These are phyloP conservation scores for Callithrix jacchus DNA, from an alignment of 2,113 vertebrate species.

Conservation along the genomic window DNA sequence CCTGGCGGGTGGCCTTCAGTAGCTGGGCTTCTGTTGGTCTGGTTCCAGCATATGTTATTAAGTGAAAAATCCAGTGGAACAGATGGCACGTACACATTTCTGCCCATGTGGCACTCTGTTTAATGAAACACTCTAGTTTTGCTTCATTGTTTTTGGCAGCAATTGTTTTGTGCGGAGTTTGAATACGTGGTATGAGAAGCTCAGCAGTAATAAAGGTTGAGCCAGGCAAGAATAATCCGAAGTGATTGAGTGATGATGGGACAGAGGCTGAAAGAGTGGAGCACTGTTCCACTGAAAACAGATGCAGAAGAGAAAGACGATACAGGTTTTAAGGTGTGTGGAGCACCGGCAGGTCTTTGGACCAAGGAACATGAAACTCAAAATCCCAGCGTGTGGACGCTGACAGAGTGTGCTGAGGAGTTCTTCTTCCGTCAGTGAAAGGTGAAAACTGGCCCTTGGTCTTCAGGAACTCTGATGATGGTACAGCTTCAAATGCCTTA, in stretches of 20 bases:
- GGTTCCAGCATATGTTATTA: conserved; percentile 19
- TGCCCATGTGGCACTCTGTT: conserved; percentile 14
- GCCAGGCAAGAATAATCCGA: neutral
- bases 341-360: neutral
- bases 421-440: neutral
- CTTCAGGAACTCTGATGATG: neutral
- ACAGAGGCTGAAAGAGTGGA: neutral
- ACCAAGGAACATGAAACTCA: neutral
- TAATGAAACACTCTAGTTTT: neutral
- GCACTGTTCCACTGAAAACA: neutral
- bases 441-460: neutral
- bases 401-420: neutral
- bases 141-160: neutral
- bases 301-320: neutral
- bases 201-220: neutral
- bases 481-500: neutral
- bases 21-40: conserved; percentile 18
- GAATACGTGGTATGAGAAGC: neutral
- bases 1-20: neutral
- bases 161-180: neutral
- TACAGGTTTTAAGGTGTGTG: neutral
- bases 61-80: neutral
- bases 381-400: neutral
- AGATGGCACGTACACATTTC: neutral
- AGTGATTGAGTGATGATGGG: neutral